phyloP scores from a whole-genome alignment of 2,797 vertebrate species.

The Psittacula echo region DNA sequence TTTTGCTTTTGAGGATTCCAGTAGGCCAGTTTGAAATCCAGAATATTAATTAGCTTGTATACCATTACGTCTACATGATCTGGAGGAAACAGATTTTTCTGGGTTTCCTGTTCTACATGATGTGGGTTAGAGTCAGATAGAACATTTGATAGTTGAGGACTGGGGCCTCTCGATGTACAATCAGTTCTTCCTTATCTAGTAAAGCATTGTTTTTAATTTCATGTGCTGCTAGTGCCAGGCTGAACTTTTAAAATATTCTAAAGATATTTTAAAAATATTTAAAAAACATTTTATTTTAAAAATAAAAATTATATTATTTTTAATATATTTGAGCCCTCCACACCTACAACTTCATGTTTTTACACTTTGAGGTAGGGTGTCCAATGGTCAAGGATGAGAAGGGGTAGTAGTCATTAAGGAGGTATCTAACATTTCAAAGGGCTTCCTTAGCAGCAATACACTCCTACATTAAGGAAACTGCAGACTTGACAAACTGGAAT shows the following conservation, averaged over 20 bases:
- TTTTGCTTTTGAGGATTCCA: constrained; percentile 35
- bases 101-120: constrained; percentile 44
- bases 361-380: background rate
- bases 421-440: background rate
- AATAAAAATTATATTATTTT: background rate
- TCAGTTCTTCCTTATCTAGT: constrained; percentile 1
- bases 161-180: background rate
- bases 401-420: background rate
- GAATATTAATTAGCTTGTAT: constrained; percentile 50
- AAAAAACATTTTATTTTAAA: too few relatives aligned
- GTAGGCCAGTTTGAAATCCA: constrained; percentile 8
- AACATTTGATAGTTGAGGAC: background rate
- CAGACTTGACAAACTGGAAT: background rate
- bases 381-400: background rate
- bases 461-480: background rate
- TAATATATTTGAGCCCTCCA: background rate
- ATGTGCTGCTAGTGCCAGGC: background rate
- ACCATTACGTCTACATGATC: background rate
- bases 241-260: too few relatives aligned
- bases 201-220: background rate
- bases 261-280: too few relatives aligned
- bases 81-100: constrained; percentile 67
- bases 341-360: background rate
- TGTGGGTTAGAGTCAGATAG: background rate
- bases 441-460: accelerated